Evolutionary conservation across 1,140 invertebrate genomes (phyloP), one percentile per base, ranked within the genome.

Genomic region (Papilio polyxenes): DNA sequence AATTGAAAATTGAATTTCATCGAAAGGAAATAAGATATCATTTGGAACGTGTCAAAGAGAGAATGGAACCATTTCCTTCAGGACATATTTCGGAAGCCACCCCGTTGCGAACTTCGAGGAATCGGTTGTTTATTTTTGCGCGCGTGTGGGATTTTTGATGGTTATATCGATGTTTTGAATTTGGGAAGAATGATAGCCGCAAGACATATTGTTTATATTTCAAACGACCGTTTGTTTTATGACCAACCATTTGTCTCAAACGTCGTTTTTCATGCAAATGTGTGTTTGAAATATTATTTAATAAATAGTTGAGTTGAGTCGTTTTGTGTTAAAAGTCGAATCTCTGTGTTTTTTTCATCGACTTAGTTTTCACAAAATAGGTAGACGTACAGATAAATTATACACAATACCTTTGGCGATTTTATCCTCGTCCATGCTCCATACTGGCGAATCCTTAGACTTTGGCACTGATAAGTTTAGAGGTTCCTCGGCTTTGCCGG

Each of bases 391-490:
- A 31, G 23, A 31, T 31, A 31, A 31, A 31, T 31, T 31, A 31
- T 31, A 2, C 23, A 13, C n/a, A 13, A 87, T 65, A 93, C 92
- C 92, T 92, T 90, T 92, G 44, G 44, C 75, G 31, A 86, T 75
- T 69, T 90, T 90, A 7, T 92, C 90, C 59, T 94, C 92, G 4
- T 94, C 91, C 37, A 81, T 83, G 65, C 81, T 84, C 89, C 91
- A 92, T 2, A 83, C 86, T 0, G 87, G 84, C 11, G 87, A 88
- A 9, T 90, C 88, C 75, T 88, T 90, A 0, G 86, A 81, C 84
- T 92, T 94, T 51, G 92, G 92, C 89, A 93, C 92, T 44, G 92
- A 92, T 40, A 94, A 84, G 74, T 94, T 93, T 79, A 94, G 83
- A 0, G 93, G 93, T 85, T 94, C 92, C n/a, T 91, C 89, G 80